A percentile compares a stretch with the other conserved stretches of the same genome.
Conservation (phyloP, 2,113 vertebrate species). For the Microtus ochrogaster region DNA sequence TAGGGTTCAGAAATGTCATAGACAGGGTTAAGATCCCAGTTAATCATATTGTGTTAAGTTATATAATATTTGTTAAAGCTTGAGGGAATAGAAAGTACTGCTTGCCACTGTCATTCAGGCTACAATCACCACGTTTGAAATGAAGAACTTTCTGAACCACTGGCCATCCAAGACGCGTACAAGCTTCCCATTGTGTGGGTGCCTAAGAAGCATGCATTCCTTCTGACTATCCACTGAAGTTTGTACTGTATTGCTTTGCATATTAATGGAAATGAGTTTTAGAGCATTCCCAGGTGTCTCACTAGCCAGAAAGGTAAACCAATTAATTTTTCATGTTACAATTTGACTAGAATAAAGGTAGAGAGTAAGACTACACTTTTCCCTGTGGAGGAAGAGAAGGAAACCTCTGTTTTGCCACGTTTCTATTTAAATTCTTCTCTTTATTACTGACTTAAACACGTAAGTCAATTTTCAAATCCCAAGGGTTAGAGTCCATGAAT, state of each 20-base stretch:
- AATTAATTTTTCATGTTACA: conserved; percentile 48
- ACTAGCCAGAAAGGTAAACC: conserved; percentile 62
- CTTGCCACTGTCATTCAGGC: not conserved
- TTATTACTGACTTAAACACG: conserved; percentile 34
- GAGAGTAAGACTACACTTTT: conserved; percentile 56
- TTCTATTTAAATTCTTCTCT: conserved; percentile 13
- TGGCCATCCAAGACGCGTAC: not conserved
- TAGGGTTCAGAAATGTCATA: not conserved
- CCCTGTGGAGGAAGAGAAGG: not conserved
- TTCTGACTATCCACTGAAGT: conserved; percentile 16
- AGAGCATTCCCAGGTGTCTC: conserved; percentile 69
- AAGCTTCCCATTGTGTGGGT: conserved; percentile 51
- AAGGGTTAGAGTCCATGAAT: conserved; percentile 62
- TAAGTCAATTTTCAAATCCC: conserved; percentile 54
- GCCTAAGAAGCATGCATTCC: not conserved
- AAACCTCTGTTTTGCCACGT: conserved; percentile 46
- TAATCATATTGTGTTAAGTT: conserved; percentile 2
- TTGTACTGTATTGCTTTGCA: conserved; percentile 59
- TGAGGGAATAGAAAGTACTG: not conserved
- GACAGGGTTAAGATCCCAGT: conserved; percentile 13
- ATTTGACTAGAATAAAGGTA: not conserved
- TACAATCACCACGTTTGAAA: not conserved
- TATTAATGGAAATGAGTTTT: conserved; percentile 72
- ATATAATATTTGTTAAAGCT: conserved; percentile 35
- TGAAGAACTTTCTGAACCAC: conserved; percentile 39